Evolutionary conservation across 2,113 vertebrate species (phyloP).

Genomic region (Euleptes europaea): DNA sequence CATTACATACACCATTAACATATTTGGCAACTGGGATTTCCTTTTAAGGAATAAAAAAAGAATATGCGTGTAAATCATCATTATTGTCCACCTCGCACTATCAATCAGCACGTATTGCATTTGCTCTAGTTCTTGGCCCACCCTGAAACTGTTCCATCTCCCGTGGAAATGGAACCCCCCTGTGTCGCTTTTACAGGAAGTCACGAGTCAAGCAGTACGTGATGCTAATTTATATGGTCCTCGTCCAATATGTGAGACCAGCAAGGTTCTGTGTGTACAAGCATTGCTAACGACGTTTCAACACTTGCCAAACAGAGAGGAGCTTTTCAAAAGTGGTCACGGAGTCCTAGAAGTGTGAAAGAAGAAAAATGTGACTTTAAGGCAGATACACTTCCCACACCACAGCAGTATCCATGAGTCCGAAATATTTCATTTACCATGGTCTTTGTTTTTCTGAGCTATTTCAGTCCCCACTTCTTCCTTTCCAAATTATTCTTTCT

Average conservation of each 20-base stretch:
- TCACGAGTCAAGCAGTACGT: accelerated
- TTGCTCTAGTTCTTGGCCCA: slow-evolving; percentile 36
- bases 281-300: not conserved
- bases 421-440: not conserved
- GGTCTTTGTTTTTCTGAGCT: not conserved
- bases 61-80: slow-evolving; percentile 68
- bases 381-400: not conserved
- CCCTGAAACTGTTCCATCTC: slow-evolving; percentile 10
- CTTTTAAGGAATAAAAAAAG: slow-evolving; percentile 64
- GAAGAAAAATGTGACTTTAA: not conserved
- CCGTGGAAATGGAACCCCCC: slow-evolving; percentile 7
- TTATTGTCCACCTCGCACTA: slow-evolving; percentile 61
- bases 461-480: not conserved
- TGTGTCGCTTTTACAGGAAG: slow-evolving; percentile 8
- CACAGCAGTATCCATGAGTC: not conserved
- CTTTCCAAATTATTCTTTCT: not conserved
- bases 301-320: not conserved
- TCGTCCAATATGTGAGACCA: not conserved
- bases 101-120: slow-evolving; percentile 62
- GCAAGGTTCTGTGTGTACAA: not conserved
- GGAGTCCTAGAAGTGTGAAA: not conserved
- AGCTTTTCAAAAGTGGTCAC: not conserved
- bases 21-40: slow-evolving; percentile 78
- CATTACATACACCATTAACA: slow-evolving; percentile 80
- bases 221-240: not conserved